Base-by-base conservation (phyloP, 2,113 vertebrate species). In the Montifringilla adamsi region DNA sequence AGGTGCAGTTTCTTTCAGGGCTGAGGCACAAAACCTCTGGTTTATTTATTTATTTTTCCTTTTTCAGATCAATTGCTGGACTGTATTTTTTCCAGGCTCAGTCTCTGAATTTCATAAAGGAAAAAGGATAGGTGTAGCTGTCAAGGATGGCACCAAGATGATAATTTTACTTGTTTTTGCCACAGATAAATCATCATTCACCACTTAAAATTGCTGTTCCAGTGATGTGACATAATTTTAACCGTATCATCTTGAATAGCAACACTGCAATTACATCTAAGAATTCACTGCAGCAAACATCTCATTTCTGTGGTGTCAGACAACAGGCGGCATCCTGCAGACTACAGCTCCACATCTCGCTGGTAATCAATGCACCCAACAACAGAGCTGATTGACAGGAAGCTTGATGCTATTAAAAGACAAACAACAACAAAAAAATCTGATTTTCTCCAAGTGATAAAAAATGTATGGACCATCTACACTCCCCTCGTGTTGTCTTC, bases 301-400 rank as follows among this genome's bases (percentile, higher is more conserved):
- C 62, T 95, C 47, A 95, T 93, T 88, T 93, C 89, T 91, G 64
- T 93, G 91, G 87, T 64, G 90, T 87, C 93, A 97, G 87, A 89
- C 76, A 86, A 94, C 80, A 95, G 87, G 95, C 87, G 85, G 67
- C 74, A 52, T 66, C 77, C 79, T 28, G 50, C 37, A 87, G 33
- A 52, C 77, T 46, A 27, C 52, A 82, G 68, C 27, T 89, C 78
- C 88, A 64, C 69, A 58, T 56, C 90, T 78, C 23, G 50, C n/a
- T 5, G 15, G 39, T 41, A 87, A 95, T 94, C 79, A 94, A 67
- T 93, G 84, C 41, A 53, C 33, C 84, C 79, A 89, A 95, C 86
- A 96, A 91, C 49, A 39, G 80, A 74, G 55, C 64, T 94, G 93
- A 96, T 79, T 94, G 95, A 90, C 82, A 92, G 82, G 66, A 84